Base-by-base conservation (phyloP, 1,140 invertebrate genomes). In the Caenorhabditis remanei region DNA sequence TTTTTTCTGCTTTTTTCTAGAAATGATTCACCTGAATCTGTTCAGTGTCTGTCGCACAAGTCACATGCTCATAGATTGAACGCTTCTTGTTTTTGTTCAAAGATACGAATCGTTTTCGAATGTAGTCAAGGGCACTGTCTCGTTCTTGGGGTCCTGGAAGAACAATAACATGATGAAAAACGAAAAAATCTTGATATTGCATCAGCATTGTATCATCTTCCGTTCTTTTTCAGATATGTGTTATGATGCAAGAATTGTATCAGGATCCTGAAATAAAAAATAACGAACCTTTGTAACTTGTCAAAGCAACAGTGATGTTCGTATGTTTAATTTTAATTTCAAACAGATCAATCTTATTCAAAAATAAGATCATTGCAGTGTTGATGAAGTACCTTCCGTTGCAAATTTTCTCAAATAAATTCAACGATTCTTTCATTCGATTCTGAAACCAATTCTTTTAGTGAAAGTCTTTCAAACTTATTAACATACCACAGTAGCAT, bases 11-110 rank as follows among this genome's bases (percentile, higher is more conserved):
- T n/a, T 55, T 21, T 24, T 19, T 24, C 71, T 19, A 2, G 16
- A 40, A n/a, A 8, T 71, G 41, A 83, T 56, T 53, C 46, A 83
- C 83, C 84, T 86, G 89, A 86, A 90, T 90, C 83, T 93, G 90
- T 84, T 93, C 91, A 16, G 93, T 93, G 87, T 93, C 93, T 32
- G 93, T 93, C 24, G 93, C 93, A 86, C 93, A 93, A 3, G 93
- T 93, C 85, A 91, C 90, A 85, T 92, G 92, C 19, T 89, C 87
- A 85, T 91, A 93, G 71, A 93, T 91, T 11, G 87, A 91, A 83
- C 93, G 90, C 61, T 88, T 92, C 56, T 92, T 89, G 83, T 92
- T 90, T 83, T 90, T 88, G 79, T 92, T 92, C 41, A 93, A 83
- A 24, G 92, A 89, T 16, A 85, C 84, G 65, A 92, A 92, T 56